Evolutionary conservation across 2,888 invertebrate genomes (phyloP), one percentile per base, ranked within the genome.

Genomic region (Caenorhabditis sinica): DNA sequence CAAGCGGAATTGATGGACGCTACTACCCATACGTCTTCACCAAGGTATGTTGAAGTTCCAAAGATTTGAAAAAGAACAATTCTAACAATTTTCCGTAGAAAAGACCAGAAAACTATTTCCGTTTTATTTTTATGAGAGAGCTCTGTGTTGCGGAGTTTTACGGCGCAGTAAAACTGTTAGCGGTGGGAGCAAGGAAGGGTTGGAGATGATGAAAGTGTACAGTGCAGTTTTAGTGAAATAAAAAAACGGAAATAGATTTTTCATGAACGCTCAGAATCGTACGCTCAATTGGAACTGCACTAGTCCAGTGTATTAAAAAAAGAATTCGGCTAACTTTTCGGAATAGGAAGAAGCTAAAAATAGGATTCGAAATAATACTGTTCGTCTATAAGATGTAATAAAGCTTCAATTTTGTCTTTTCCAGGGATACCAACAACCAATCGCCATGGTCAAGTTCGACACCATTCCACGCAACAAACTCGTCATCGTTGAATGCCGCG

Each of bases 1-100:
- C 94, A 89, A 83, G 88, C 53, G 94, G 94, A 36, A 93, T 94
- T 88, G 95, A 96, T 90, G 96, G 96, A 90, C 93, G 93, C 83
- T 94, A 93, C 91, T 94, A 93, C 89, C 94, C 94, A 11, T 94
- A 93, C 90, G 90, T 93, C 40, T 93, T 93, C 87, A 79, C 77
- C 51, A 61, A 68, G 63, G 84, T 84, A 17, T 17, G 81, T 68
- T 15, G 6, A 40, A 40, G 11, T 17, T 53, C 58, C 13, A 8
- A 56, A 9, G 36, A 5, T 30, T 68, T 43, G 8, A 20, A 49
- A 69, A 30, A 40, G 13, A 13, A 20, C 8, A 4, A 11, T 51
- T 6, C 20, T n/a, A 20, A 23, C 23, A 9, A 11, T 51, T 51
- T 6, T 9, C 23, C 20, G 9, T 20, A 9, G 23, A 15, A 15